Conservation (phyloP, 2,113 vertebrate species). For the Ceyx margarethae region DNA sequence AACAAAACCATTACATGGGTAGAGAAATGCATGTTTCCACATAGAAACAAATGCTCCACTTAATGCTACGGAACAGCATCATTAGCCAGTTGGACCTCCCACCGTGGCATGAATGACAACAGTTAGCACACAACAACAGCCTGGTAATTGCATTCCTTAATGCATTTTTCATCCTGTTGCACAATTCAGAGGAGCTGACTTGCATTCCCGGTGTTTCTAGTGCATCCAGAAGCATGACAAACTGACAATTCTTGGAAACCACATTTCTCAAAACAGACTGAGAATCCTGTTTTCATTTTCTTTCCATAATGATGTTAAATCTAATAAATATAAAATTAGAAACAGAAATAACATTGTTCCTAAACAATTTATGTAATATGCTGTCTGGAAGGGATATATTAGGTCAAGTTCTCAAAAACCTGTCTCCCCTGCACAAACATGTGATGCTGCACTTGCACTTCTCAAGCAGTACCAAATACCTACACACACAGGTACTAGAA, state of each 20-base stretch:
- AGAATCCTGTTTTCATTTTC: slow-evolving; percentile 46
- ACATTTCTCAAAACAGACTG: slow-evolving; percentile 46
- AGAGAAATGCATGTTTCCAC: slow-evolving; percentile 17
- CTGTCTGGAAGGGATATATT: slow-evolving; percentile 32
- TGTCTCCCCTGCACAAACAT: background rate
- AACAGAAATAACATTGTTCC: slow-evolving; percentile 55
- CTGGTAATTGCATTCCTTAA: slow-evolving; percentile 30
- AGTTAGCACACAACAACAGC: background rate
- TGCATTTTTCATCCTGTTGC: slow-evolving; percentile 21
- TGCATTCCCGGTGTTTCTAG: slow-evolving; percentile 24
- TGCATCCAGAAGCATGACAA: slow-evolving; percentile 62
- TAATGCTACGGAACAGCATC: background rate
- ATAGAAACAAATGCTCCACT: slow-evolving; percentile 27
- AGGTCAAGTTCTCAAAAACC: slow-evolving; percentile 17
- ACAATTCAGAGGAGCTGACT: background rate
- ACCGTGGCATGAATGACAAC: slow-evolving; percentile 8
- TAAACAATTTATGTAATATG: slow-evolving; percentile 49
- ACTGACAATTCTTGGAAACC: slow-evolving; percentile 63
- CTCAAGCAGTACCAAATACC: background rate
- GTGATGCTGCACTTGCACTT: background rate
- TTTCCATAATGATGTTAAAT: slow-evolving; percentile 42
- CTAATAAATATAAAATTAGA: slow-evolving; percentile 63
- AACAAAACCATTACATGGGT: background rate
- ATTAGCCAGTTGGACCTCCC: slow-evolving; percentile 33
- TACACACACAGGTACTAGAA: background rate